A percentile compares a stretch with the other conserved stretches of the same genome.
These are phyloP conservation scores for Mionectes macconnelli DNA, from an alignment of 2,113 vertebrate species.

Conservation along the genomic window DNA sequence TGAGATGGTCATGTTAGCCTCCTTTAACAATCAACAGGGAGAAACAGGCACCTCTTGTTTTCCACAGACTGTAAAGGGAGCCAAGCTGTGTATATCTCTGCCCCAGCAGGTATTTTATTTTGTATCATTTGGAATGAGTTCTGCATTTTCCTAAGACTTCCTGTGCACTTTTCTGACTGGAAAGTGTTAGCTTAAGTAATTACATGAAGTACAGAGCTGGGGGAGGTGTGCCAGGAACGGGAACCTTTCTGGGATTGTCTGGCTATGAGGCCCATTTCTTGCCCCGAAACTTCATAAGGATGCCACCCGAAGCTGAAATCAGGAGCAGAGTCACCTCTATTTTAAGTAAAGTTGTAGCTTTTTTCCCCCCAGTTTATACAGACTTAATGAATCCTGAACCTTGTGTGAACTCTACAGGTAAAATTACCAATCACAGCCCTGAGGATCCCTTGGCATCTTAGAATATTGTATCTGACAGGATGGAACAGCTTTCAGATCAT, in stretches of 20 bases:
- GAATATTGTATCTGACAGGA: background rate
- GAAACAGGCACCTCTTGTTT: background rate
- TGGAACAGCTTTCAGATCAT: background rate
- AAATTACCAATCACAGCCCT: background rate
- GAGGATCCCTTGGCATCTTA: background rate
- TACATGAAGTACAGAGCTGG: background rate
- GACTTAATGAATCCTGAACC: background rate
- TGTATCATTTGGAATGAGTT: background rate
- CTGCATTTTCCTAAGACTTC: background rate
- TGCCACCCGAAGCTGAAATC: background rate
- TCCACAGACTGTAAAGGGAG: background rate
- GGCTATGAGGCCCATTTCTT: rapidly evolving
- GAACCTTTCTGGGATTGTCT: background rate
- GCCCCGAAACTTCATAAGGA: background rate
- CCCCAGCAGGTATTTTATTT: background rate
- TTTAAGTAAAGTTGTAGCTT: background rate
- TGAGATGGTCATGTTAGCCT: background rate
- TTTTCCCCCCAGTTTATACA: background rate
- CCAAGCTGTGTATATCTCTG: background rate
- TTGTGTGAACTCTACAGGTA: background rate
- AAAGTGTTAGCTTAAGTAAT: background rate
- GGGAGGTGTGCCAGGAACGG: background rate
- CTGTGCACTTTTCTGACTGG: background rate
- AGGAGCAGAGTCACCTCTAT: background rate
- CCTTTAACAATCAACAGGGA: background rate